phyloP scores from a whole-genome alignment of 64 coral and sea anemone genomes.

The Astreopora myriophthalma region DNA sequence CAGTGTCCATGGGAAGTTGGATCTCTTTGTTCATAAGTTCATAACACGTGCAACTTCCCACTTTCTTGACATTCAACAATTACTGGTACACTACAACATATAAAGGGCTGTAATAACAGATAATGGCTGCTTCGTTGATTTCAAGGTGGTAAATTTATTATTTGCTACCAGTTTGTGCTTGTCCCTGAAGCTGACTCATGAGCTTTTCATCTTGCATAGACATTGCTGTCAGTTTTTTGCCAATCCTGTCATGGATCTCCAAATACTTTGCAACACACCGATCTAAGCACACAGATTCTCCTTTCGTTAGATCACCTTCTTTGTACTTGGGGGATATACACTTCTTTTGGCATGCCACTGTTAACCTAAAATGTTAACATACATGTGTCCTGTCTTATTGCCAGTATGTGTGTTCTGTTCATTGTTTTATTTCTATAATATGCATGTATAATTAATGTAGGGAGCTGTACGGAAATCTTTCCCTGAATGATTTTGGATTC shows the following conservation, averaged over 20 bases:
- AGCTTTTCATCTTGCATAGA: slow-evolving; percentile 99
- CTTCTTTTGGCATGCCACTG: slow-evolving; percentile 97
- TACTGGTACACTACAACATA: too few relatives aligned
- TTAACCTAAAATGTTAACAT: slow-evolving; percentile 61
- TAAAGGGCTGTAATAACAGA: background rate
- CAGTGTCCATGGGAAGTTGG: too few relatives aligned
- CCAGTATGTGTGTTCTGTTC: too few relatives aligned
- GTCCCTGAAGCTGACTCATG: slow-evolving; percentile 96
- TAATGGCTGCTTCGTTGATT: background rate
- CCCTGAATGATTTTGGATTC: too few relatives aligned
- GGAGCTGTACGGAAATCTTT: too few relatives aligned
- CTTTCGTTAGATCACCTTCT: slow-evolving; percentile 98
- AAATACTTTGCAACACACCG: slow-evolving; percentile 99
- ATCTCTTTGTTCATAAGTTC: too few relatives aligned
- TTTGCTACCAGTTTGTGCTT: slow-evolving; percentile 47
- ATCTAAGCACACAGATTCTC: slow-evolving; percentile 97
- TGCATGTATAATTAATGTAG: background rate
- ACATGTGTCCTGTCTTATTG: background rate
- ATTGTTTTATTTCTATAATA: too few relatives aligned
- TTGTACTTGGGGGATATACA: slow-evolving; percentile 99
- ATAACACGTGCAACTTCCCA: too few relatives aligned
- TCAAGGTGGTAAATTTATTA: background rate
- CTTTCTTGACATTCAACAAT: too few relatives aligned
- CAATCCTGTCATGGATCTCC: slow-evolving; percentile 98
- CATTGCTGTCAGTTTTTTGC: slow-evolving; percentile 98